A percentile compares a stretch with the other conserved stretches of the same genome.
phyloP scores from a whole-genome alignment of 2,888 invertebrate genomes.

The Sisyra nigra region DNA sequence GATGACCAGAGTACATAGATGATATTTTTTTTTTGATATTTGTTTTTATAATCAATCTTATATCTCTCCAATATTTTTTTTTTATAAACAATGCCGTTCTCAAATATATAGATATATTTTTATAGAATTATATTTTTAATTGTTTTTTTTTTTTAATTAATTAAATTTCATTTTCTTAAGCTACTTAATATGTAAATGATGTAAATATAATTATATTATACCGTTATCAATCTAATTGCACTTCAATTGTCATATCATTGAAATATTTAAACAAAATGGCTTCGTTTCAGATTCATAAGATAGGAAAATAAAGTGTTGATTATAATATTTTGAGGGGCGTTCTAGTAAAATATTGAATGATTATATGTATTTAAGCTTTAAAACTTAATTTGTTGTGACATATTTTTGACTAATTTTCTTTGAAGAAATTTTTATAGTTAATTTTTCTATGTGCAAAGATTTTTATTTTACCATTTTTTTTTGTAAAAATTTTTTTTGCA shows the following conservation, averaged over 20 bases:
- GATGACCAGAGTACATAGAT: constrained; percentile 13
- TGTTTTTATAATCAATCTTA: constrained; percentile 38
- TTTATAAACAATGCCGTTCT: constrained; percentile 19
- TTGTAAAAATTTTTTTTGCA: no score
- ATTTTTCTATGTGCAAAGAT: no score
- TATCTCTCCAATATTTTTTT: constrained; percentile 38
- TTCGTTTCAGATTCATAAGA: constrained; percentile 3
- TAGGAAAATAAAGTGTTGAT: no score
- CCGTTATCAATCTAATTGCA: constrained; percentile 40
- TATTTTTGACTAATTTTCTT: no score
- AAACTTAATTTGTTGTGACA: no score
- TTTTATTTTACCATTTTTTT: no score
- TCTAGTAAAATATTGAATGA: no score
- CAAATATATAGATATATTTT: constrained; percentile 32
- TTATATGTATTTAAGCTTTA: no score
- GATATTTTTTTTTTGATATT: constrained; percentile 8
- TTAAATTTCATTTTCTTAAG: constrained; percentile 19
- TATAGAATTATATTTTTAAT: constrained; percentile 12
- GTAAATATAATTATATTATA: constrained; percentile 39
- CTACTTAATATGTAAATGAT: constrained; percentile 33
- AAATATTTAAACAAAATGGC: constrained; percentile 8
- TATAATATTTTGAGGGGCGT: no score
- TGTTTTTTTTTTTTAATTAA: not conserved
- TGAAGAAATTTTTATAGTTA: no score
- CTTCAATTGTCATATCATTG: constrained; percentile 33